Conservation (phyloP, 2,113 vertebrate genomes). For the Aphelocoma coerulescens region DNA sequence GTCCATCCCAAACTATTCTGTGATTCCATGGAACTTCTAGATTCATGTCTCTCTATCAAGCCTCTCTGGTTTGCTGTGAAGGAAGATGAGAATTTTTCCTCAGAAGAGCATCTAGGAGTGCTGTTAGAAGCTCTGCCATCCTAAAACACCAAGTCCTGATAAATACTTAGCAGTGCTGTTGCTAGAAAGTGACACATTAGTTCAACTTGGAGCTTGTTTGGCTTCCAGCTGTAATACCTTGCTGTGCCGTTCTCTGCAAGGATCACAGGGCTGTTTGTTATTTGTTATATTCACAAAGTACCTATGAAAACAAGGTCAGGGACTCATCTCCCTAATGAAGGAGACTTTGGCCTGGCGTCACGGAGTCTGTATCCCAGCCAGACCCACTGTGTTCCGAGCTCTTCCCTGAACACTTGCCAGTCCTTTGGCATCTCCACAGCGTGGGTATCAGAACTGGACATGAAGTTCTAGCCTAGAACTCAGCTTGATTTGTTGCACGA, state of each 20-base stretch:
- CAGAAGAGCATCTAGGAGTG: neutral
- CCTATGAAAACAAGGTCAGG: neutral
- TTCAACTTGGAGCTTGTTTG: neutral
- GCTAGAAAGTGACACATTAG: neutral
- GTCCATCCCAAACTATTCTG: neutral
- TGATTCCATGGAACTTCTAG: neutral
- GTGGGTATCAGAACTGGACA: neutral
- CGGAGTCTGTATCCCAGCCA: neutral
- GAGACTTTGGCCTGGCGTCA: neutral
- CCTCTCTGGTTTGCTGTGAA: neutral
- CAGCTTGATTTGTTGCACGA: neutral
- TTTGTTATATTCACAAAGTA: neutral
- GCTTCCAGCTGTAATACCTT: neutral
- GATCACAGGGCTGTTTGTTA: neutral
- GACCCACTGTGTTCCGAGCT: neutral
- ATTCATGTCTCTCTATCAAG: neutral
- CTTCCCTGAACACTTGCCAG: neutral
- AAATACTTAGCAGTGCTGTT: neutral
- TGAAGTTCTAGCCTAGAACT: neutral
- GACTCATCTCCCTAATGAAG: neutral
- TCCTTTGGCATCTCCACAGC: neutral
- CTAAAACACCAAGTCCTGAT: neutral
- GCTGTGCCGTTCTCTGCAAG: neutral
- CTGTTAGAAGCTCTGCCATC: fast-evolving
- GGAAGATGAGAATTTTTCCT: neutral